These are phyloP conservation scores for Cephus runcator DNA, from an alignment of 2,888 invertebrate species.

Conservation along the genomic window DNA sequence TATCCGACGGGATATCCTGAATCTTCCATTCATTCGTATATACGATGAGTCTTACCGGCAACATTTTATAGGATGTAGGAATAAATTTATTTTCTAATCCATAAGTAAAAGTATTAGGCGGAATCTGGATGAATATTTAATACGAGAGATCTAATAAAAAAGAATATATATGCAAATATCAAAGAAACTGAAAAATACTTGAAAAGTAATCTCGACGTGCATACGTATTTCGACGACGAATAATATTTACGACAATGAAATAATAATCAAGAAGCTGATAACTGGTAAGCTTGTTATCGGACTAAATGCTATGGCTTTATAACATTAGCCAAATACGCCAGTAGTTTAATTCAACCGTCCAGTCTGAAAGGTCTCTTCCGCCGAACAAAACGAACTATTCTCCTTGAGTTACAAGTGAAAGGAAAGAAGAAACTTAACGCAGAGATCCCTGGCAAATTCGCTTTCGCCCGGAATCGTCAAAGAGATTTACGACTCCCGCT, in stretches of 20 bases:
- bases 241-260: neutral
- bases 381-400: slow-evolving; percentile 4
- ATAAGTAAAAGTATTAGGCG: neutral
- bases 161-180: neutral
- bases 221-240: too few relatives aligned
- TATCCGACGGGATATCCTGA: neutral
- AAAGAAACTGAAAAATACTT: neutral
- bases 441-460: neutral
- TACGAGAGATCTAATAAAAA: neutral
- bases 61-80: neutral
- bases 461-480: slow-evolving; percentile 4
- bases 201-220: neutral
- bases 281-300: neutral
- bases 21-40: slow-evolving; percentile 4
- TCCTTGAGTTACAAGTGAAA: slow-evolving; percentile 1
- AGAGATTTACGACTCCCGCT: neutral
- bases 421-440: slow-evolving; percentile 9
- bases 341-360: neutral
- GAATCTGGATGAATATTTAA: neutral
- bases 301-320: neutral
- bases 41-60: neutral
- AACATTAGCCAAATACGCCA: neutral
- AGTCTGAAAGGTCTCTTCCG: neutral
- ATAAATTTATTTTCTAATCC: neutral
- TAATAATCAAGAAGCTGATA: neutral